phyloP scores from a whole-genome alignment of 92 coral and sea anemone species.

The Pocillopora meandrina region DNA sequence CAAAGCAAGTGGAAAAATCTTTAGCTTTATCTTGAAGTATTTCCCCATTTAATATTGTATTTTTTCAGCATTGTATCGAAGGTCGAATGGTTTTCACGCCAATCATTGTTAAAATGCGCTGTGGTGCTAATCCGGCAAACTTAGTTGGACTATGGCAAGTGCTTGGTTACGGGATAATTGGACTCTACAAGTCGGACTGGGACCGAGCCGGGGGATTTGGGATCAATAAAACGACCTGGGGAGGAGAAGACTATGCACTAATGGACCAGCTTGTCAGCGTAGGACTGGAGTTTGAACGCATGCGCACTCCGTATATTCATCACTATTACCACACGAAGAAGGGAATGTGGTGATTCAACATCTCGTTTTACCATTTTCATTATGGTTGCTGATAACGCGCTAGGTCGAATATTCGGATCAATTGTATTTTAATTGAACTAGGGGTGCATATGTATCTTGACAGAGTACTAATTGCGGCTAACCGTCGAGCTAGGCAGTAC shows the following conservation, averaged over 20 bases:
- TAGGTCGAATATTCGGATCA: no score
- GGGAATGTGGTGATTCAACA: constrained; percentile 47
- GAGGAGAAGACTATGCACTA: constrained; percentile 70
- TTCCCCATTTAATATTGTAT: no score
- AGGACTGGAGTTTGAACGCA: constrained; percentile 67
- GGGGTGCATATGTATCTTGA: no score
- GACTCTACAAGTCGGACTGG: constrained; percentile 83
- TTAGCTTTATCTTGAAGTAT: no score
- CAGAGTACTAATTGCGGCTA: no score
- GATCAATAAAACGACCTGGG: constrained; percentile 40
- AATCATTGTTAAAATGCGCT: constrained; percentile 54
- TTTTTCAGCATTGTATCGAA: constrained; percentile 74
- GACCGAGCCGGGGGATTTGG: constrained; percentile 65
- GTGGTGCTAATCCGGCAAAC: constrained; percentile 53
- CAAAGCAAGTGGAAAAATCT: no score
- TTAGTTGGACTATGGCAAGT: constrained; percentile 65
- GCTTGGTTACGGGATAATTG: constrained; percentile 70
- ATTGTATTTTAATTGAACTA: no score
- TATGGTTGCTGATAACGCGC: no score
- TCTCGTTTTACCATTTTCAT: no score
- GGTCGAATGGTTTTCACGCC: constrained; percentile 76
- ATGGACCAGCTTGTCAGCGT: constrained; percentile 55
- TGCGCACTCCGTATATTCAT: constrained; percentile 47
- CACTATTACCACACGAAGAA: constrained; percentile 64
- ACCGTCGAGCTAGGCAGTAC: no score